Conservation (phyloP, 2,113 vertebrate species). For the Noctilio leporinus region DNA sequence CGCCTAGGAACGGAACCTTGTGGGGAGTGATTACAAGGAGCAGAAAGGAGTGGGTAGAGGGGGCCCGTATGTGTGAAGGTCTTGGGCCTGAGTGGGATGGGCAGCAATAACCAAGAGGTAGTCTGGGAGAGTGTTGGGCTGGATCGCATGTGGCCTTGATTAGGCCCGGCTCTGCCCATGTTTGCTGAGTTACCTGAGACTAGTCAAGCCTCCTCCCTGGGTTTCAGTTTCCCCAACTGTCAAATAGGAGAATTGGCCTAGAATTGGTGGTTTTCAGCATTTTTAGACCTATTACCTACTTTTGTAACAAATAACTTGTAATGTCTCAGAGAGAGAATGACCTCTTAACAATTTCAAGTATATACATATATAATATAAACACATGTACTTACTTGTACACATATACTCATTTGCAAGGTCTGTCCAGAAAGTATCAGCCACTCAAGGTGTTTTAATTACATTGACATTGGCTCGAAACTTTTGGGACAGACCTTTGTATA, state of each 20-base stretch:
- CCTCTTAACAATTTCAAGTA: neutral
- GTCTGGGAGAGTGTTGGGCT: neutral
- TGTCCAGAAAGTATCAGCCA: too few relatives aligned
- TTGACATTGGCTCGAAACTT: too few relatives aligned
- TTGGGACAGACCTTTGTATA: too few relatives aligned
- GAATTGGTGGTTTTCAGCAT: neutral
- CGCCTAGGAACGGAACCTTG: neutral
- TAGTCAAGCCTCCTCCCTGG: neutral
- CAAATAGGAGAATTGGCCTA: neutral
- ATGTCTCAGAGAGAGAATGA: neutral
- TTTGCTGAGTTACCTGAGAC: neutral
- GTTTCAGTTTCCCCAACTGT: neutral
- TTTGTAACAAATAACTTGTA: neutral
- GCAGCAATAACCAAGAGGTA: neutral
- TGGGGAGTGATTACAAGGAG: neutral
- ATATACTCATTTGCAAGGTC: too few relatives aligned
- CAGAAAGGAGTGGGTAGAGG: neutral
- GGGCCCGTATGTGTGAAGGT: neutral
- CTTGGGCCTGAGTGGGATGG: neutral
- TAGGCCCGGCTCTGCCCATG: neutral
- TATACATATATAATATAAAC: neutral
- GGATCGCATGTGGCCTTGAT: neutral
- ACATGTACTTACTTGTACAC: too few relatives aligned
- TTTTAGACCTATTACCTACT: neutral
- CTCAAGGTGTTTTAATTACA: too few relatives aligned